phyloP scores from a whole-genome alignment of 2,113 vertebrate species.

The Aplodontia rufa region DNA sequence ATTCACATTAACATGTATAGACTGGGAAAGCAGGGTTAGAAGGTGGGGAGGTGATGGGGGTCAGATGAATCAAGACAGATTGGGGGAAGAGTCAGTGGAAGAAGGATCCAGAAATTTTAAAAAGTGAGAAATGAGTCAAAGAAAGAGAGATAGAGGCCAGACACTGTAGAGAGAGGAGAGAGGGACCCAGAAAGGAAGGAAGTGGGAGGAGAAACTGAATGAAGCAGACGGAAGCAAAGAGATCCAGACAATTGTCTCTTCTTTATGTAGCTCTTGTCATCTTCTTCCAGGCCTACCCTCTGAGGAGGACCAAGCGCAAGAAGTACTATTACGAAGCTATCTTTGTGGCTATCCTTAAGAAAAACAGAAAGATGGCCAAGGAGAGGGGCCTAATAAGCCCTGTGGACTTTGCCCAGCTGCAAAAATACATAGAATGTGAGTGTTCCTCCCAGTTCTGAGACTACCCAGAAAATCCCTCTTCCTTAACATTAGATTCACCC shows the following conservation, averaged over 20 bases:
- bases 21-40: background rate
- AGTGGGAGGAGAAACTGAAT: background rate
- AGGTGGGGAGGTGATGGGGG: background rate
- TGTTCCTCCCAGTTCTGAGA: conserved; percentile 65
- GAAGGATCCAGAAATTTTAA: conserved; percentile 6
- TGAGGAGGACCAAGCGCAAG: background rate
- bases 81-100: background rate
- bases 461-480: background rate
- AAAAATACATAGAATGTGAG: conserved; percentile 97
- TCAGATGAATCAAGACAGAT: background rate
- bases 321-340: background rate
- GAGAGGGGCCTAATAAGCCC: conserved; percentile 89
- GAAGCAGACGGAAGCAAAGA: background rate
- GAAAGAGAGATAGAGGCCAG: background rate
- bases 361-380: conserved; percentile 80
- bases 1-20: background rate
- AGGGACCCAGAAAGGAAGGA: background rate
- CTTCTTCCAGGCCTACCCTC: conserved; percentile 14
- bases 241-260: background rate
- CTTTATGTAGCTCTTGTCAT: background rate
- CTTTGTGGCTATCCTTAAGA: background rate
- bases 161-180: background rate
- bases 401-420: conserved; percentile 93
- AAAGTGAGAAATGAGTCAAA: conserved; percentile 34
- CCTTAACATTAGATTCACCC: background rate